phyloP scores from a whole-genome alignment of 2,797 vertebrate species.

The Falco columbarius region DNA sequence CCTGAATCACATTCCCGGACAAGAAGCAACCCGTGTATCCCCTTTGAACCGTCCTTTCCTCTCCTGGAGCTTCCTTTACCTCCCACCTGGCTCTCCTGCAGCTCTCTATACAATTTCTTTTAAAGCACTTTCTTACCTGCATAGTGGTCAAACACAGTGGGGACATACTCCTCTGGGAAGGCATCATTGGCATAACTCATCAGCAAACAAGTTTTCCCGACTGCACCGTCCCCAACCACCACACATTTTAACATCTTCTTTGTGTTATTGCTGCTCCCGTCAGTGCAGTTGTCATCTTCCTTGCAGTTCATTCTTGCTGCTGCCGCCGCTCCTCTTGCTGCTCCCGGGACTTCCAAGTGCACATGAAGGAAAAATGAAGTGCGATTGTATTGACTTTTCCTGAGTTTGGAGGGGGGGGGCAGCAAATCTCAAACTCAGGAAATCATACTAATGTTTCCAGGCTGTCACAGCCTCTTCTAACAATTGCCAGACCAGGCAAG shows the following conservation, averaged over 20 bases:
- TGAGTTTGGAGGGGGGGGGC: neutral
- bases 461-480: constrained; percentile 44
- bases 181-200: constrained; percentile 88
- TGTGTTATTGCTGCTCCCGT: constrained; percentile 47
- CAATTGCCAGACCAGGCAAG: constrained; percentile 55
- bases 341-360: constrained; percentile 58
- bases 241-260: constrained; percentile 87
- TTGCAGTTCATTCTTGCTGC: constrained; percentile 74
- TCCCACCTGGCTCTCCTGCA: neutral
- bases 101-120: neutral
- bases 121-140: constrained; percentile 76
- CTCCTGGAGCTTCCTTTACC: neutral
- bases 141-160: constrained; percentile 86
- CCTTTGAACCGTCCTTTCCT: neutral
- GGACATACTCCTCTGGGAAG: constrained; percentile 85
- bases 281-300: constrained; percentile 68
- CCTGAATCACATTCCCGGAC: neutral
- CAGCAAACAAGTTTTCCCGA: constrained; percentile 85
- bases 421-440: constrained; percentile 65
- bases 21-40: neutral
- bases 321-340: constrained; percentile 12
- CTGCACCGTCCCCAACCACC: constrained; percentile 85
- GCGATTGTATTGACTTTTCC: constrained; percentile 57
- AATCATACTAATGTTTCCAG: constrained; percentile 58
- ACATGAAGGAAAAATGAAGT: constrained; percentile 62